phyloP scores from a whole-genome alignment of 2,888 invertebrate species.

The Ferrisia virgata region DNA sequence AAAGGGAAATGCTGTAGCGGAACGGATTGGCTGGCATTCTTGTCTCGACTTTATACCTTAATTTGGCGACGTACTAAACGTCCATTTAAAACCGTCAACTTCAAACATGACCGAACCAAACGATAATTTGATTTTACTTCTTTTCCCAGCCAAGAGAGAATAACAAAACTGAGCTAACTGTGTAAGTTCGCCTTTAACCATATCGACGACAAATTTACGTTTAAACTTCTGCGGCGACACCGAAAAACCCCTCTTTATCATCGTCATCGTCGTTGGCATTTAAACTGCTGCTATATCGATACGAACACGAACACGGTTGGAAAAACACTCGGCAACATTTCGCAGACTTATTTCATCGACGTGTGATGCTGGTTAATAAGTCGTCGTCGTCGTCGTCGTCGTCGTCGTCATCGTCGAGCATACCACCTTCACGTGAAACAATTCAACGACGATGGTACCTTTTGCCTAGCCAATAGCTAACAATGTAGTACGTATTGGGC shows the following conservation, averaged over 20 bases:
- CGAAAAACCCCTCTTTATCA: background rate
- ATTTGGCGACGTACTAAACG: background rate
- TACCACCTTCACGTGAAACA: no score
- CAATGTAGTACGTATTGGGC: no score
- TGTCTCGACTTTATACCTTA: slow-evolving; percentile 17
- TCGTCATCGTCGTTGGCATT: background rate
- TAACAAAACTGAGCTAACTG: background rate
- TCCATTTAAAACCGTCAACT: background rate
- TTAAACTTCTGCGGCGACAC: background rate
- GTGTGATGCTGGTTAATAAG: no score
- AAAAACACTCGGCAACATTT: no score
- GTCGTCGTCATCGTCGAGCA: no score
- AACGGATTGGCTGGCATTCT: background rate
- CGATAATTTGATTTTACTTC: background rate
- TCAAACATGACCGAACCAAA: background rate
- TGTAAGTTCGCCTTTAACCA: background rate
- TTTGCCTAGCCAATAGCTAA: no score
- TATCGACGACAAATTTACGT: slow-evolving; percentile 1
- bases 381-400: no score
- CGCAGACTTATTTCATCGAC: no score
- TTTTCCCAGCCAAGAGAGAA: background rate
- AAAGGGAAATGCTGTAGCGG: background rate
- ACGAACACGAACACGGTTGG: no score
- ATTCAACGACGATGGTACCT: no score
- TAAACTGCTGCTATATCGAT: background rate